phyloP scores from a whole-genome alignment of 2,797 vertebrate species.

The Nyctalus aviator region DNA sequence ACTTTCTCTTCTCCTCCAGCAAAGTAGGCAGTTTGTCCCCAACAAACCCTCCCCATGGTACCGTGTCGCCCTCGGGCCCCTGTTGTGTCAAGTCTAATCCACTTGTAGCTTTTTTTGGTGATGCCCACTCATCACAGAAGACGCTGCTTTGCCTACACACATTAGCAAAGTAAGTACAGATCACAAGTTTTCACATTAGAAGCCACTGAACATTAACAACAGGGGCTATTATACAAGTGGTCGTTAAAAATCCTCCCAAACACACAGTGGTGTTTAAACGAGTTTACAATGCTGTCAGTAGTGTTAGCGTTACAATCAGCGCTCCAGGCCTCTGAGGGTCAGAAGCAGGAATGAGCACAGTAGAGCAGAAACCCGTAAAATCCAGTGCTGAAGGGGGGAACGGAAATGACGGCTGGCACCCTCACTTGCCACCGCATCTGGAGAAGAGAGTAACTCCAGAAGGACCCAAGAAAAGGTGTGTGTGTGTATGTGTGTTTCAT shows the following conservation, averaged over 20 bases:
- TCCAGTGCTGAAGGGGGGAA: not conserved
- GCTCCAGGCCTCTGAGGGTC: not conserved
- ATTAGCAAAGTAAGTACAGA: not conserved
- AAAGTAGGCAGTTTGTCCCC: not conserved
- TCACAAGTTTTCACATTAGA: conserved; percentile 23
- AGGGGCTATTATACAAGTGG: not conserved
- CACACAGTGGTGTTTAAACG: conserved; percentile 18
- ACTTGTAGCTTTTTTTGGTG: not conserved
- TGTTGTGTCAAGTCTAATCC: not conserved
- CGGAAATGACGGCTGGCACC: not conserved
- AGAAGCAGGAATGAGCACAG: not conserved
- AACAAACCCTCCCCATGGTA: not conserved
- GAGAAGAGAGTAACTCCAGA: not conserved
- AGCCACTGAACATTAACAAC: conserved; percentile 8
- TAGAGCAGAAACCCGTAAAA: not conserved
- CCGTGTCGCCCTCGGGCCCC: not conserved
- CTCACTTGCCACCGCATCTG: not conserved
- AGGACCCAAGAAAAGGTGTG: not conserved
- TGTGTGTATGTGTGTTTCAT: not conserved
- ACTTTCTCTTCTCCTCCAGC: not conserved
- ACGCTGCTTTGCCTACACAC: conserved; percentile 7
- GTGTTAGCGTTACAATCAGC: not conserved
- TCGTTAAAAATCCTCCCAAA: conserved; percentile 3
- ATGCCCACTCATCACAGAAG: not conserved
- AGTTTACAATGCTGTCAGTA: conserved; percentile 1